These are phyloP conservation scores for Suricata suricatta DNA, from an alignment of 2,113 vertebrate genomes.

Conservation along the genomic window DNA sequence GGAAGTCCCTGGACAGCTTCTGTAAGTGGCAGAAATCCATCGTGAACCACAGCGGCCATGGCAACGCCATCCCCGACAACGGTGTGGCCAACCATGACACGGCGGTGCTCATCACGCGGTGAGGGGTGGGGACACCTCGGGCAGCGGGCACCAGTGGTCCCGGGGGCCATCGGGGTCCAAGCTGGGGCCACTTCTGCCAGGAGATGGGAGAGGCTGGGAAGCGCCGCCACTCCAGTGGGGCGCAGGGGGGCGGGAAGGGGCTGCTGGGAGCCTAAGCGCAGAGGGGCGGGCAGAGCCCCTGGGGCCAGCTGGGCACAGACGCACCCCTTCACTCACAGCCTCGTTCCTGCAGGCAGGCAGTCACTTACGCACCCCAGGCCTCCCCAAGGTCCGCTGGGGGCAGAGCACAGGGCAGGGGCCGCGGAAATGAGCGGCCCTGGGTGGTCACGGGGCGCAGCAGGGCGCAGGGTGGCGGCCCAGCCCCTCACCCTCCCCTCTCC, in stretches of 20 bases:
- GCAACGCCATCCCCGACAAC: slow-evolving; percentile 96
- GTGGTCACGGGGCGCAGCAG: rapidly evolving
- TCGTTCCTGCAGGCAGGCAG: neutral
- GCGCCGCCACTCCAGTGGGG: neutral
- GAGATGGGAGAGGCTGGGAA: neutral
- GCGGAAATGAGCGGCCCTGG: neutral
- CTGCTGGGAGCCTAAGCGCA: neutral
- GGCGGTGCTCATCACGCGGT: slow-evolving; percentile 98
- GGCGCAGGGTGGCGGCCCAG: neutral
- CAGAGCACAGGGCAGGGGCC: neutral
- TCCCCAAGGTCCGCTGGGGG: neutral
- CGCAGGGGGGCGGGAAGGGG: neutral
- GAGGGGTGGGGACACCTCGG: slow-evolving; percentile 44
- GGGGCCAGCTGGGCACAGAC: neutral
- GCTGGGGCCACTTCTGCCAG: neutral
- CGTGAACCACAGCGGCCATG: slow-evolving; percentile 93
- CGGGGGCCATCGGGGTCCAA: neutral
- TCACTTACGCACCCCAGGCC: neutral
- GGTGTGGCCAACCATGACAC: slow-evolving; percentile 98
- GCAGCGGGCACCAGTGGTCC: neutral
- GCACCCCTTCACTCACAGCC: neutral
- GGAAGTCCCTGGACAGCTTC: slow-evolving; percentile 99
- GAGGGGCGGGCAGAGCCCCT: neutral
- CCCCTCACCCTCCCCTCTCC: neutral
- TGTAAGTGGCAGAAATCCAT: slow-evolving; percentile 99